Base-by-base conservation (phyloP, 2,888 invertebrate species). In the Patella pellucida region DNA sequence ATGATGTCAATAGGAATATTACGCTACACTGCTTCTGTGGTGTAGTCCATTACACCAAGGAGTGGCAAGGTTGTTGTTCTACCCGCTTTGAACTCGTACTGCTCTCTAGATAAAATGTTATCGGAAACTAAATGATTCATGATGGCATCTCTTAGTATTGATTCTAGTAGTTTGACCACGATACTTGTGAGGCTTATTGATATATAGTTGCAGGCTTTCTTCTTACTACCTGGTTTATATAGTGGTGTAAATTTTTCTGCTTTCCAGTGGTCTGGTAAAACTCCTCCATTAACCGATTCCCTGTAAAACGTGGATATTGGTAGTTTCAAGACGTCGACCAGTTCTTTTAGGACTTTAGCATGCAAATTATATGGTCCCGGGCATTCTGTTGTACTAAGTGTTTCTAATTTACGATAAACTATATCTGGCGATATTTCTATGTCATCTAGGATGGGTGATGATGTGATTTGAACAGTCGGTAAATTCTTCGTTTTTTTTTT, bases 131-230 rank as follows among this genome's bases (percentile, higher is more conserved):
- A 27, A 50, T 70, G 70, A 12, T 69, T n/a, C 23, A 70, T 74
- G 56, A 71, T 41, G 41, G 41, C 19, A 68, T 75, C 62, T 52
- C 70, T 74, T 1, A 74, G 23, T 14, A 70, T 69, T 23, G 73
- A 73, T 31, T 76, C 76, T 52, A 74, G 27, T 15, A 71, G 19
- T 56, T 76, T 76, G 11, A 67, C 73, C 31, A 70, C 52, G 15
- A 74, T 67, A 50, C 73, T 62, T 15, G 74, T 76, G 14, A 76
- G 54, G 51, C 68, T 76, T 51, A 74, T 73, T 27, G 74, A 68
- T 23, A 56, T n/a, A 52, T 76, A 76, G 52, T 71, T 76, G 15
- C 51, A 19, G 16, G 72, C 41, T 15, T 16, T 15, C 15, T 62
- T 19, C n/a, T 62, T 72, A 2, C 52, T 62, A 16, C 75, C 75